phyloP scores from a whole-genome alignment of 2,797 vertebrate species.

The Neosilurus mollespiculum region DNA sequence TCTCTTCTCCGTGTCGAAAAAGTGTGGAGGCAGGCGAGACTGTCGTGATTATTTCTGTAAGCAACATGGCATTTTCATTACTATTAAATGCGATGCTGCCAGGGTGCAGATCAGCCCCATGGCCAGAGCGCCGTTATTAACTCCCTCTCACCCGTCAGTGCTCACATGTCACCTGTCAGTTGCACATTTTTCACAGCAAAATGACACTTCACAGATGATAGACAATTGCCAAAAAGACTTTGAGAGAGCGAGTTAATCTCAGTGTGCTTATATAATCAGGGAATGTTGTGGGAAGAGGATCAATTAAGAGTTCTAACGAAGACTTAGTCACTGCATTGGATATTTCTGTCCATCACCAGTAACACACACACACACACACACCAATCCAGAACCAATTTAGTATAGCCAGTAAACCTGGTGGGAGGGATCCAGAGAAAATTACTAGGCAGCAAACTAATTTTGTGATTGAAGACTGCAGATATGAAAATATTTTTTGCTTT shows the following conservation, averaged over 20 bases:
- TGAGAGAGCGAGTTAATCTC: constrained; percentile 11
- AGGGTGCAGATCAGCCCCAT: constrained; percentile 34
- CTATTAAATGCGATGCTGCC: constrained; percentile 64
- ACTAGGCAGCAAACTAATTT: background rate
- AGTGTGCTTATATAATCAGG: background rate
- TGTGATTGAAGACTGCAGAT: background rate
- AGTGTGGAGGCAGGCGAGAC: constrained; percentile 60
- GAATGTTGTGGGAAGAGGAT: background rate
- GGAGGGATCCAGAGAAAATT: background rate
- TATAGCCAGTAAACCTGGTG: background rate
- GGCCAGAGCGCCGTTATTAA: constrained; percentile 41
- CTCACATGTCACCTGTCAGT: constrained; percentile 43
- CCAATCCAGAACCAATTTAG: background rate
- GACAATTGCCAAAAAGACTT: constrained; percentile 24
- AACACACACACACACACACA: background rate
- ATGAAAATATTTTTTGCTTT: background rate
- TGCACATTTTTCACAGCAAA: constrained; percentile 27
- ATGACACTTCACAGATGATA: constrained; percentile 32
- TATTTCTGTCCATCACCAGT: background rate
- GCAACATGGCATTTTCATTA: constrained; percentile 70
- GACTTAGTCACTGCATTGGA: background rate
- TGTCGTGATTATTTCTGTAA: constrained; percentile 61
- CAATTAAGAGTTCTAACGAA: background rate
- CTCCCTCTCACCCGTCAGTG: constrained; percentile 41
- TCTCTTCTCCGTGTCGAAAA: constrained; percentile 62